Evolutionary conservation across 2,797 vertebrate genomes (phyloP), one percentile per base, ranked within the genome.

Genomic region (Karalla daura): DNA sequence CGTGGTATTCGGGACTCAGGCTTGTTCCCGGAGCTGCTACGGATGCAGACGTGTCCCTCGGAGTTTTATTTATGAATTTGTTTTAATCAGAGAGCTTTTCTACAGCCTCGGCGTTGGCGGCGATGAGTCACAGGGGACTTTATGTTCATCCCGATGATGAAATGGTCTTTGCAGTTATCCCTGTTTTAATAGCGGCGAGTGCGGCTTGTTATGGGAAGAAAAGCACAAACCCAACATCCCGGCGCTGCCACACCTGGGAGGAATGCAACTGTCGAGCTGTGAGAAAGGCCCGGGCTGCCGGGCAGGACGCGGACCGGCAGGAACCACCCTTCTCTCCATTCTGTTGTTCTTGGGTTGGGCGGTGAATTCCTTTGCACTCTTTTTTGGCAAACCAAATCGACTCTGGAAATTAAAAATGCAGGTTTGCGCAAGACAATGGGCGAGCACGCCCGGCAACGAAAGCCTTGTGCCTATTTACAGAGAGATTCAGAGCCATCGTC

Each of bases 161-260:
- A n/a, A 17, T 4, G 3, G 15, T 30, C 37, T n/a, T 18, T 33
- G 33, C 36, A 20, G 3, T 27, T 3, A 28, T 1, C 13, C n/a
- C n/a, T n/a, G n/a, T 18, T 25, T 39, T 28, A 3, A 39, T 32
- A 11, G 24, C 11, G 8, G 6, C 17, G 6, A 46, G 11, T 23
- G 43, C 17, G 30, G 30, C 67, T 47, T 43, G 67, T 63, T 41
- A 15, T 2, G 24, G 43, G 40, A 40, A 13, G 58, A 61, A 30
- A 24, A 23, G n/a, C 32, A 24, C 25, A 39, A 43, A 2, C 12
- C 20, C 7, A 1, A 5, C 1, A 13, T 30, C 52, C 39, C 9
- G 37, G 5, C 46, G n/a, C 18, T 14, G 46, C 17, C 37, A 30
- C 49, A n/a, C 40, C 33, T 25, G 32, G 33, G 7, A 2, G 32